Evolutionary conservation across 2,797 vertebrate species (phyloP).

Genomic region (Alfaro cultratus): DNA sequence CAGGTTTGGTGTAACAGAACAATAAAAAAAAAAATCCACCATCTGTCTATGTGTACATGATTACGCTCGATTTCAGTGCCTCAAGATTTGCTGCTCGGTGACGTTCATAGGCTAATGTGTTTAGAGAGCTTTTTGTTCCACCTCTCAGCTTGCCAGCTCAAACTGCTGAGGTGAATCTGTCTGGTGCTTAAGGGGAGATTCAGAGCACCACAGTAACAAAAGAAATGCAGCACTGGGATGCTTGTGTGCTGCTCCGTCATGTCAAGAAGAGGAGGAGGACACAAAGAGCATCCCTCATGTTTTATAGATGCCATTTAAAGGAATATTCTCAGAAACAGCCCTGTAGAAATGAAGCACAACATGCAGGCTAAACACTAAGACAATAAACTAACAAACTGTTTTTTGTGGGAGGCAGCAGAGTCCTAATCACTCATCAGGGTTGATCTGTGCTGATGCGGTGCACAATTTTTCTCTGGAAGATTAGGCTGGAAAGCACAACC

Average conservation of each 20-base stretch:
- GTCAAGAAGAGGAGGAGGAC: slow-evolving; percentile 49
- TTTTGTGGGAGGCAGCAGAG: slow-evolving; percentile 76
- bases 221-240: slow-evolving; percentile 59
- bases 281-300: slow-evolving; percentile 61
- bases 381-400: slow-evolving; percentile 85
- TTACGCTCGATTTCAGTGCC: slow-evolving; percentile 67
- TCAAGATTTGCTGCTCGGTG: slow-evolving; percentile 45
- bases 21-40: slow-evolving; percentile 53
- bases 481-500: slow-evolving; percentile 71
- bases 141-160: slow-evolving; percentile 48
- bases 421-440: slow-evolving; percentile 57
- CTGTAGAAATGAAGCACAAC: slow-evolving; percentile 81
- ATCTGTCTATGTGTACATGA: slow-evolving; percentile 66
- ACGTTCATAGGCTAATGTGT: slow-evolving; percentile 64
- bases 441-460: slow-evolving; percentile 60
- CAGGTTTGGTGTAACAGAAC: slow-evolving; percentile 59
- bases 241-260: slow-evolving; percentile 55
- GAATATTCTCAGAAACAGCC: slow-evolving; percentile 72
- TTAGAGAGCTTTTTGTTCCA: slow-evolving; percentile 73
- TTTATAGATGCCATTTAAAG: slow-evolving; percentile 84
- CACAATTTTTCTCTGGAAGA: slow-evolving; percentile 55
- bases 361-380: slow-evolving; percentile 78
- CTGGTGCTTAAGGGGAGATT: slow-evolving; percentile 58
- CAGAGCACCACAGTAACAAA: slow-evolving; percentile 47
- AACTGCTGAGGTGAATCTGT: slow-evolving; percentile 59